A percentile compares a stretch with the other conserved stretches of the same genome.
Evolutionary conservation across 1,140 invertebrate species (phyloP).

Genomic region (Heterodera carotae): DNA sequence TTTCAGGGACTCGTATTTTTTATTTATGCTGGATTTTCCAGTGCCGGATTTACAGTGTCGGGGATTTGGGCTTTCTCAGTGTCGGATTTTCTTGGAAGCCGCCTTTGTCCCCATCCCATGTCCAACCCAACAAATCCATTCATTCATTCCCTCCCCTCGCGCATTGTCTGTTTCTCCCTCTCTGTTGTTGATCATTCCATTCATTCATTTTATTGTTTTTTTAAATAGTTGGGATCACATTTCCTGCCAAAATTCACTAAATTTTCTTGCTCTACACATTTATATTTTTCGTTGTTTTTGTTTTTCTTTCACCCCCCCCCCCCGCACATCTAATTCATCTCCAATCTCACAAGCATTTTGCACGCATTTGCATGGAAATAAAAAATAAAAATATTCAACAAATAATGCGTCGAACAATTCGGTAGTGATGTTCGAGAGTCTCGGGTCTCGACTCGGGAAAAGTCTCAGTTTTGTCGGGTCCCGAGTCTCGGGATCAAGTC

Average conservation of each 20-base stretch:
- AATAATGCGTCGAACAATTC: too few relatives aligned
- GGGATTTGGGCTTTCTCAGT: too few relatives aligned
- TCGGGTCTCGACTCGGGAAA: too few relatives aligned
- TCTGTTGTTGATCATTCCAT: neutral
- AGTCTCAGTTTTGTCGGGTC: too few relatives aligned
- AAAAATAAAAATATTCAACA: neutral
- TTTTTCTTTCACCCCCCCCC: too few relatives aligned
- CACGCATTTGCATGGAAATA: neutral
- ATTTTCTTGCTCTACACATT: neutral
- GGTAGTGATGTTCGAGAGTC: too few relatives aligned
- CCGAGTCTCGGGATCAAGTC: too few relatives aligned
- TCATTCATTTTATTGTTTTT: too few relatives aligned
- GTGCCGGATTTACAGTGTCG: too few relatives aligned
- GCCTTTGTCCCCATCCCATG: neutral
- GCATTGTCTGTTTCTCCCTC: neutral
- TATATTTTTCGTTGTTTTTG: neutral
- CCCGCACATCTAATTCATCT: too few relatives aligned
- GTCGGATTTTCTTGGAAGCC: neutral
- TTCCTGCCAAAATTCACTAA: neutral
- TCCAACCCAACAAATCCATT: neutral
- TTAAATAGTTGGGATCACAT: constrained; percentile 1
- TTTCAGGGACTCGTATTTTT: too few relatives aligned
- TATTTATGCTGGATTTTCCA: too few relatives aligned
- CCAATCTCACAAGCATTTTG: neutral
- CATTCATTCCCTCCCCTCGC: neutral